Percentiles rank a stretch among this genome's conserved stretches.
These are phyloP conservation scores for Rhagoletis zephyria DNA, from an alignment of 1,140 invertebrate species.

Conservation along the genomic window DNA sequence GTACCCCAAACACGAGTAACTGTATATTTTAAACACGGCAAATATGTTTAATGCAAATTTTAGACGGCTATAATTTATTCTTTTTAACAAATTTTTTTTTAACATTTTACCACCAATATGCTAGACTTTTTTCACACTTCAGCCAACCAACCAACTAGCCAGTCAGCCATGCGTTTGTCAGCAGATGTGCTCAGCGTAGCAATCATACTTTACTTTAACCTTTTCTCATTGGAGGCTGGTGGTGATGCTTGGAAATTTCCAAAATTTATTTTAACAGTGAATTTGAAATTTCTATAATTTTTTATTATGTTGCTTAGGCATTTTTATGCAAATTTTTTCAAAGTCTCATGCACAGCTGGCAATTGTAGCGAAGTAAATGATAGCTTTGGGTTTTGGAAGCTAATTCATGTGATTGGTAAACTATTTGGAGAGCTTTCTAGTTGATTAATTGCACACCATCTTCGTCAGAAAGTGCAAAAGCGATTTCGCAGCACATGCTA, in stretches of 20 bases:
- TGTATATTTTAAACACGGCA: not conserved
- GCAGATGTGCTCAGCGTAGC: not conserved
- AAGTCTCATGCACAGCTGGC: not conserved
- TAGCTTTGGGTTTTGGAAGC: not conserved
- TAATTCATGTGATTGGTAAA: not conserved
- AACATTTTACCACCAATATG: slow-evolving; percentile 33
- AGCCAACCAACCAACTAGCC: not conserved
- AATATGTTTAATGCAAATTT: not conserved
- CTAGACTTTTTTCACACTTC: slow-evolving; percentile 16
- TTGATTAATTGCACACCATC: too few species aligned
- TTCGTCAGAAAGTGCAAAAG: too few species aligned
- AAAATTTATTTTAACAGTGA: slow-evolving; percentile 32
- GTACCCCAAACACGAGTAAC: not conserved
- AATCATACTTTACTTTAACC: not conserved
- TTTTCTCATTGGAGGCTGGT: not conserved
- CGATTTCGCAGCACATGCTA: too few species aligned
- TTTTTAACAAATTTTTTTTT: not conserved
- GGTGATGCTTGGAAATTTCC: not conserved
- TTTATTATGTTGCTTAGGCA: not conserved
- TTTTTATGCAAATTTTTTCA: not conserved
- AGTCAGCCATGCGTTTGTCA: not conserved
- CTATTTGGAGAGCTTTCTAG: too few species aligned
- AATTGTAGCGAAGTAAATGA: not conserved
- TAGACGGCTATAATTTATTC: not conserved
- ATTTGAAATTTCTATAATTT: not conserved